Conservation (phyloP, 1,140 invertebrate species). For the Apis laboriosa region DNA sequence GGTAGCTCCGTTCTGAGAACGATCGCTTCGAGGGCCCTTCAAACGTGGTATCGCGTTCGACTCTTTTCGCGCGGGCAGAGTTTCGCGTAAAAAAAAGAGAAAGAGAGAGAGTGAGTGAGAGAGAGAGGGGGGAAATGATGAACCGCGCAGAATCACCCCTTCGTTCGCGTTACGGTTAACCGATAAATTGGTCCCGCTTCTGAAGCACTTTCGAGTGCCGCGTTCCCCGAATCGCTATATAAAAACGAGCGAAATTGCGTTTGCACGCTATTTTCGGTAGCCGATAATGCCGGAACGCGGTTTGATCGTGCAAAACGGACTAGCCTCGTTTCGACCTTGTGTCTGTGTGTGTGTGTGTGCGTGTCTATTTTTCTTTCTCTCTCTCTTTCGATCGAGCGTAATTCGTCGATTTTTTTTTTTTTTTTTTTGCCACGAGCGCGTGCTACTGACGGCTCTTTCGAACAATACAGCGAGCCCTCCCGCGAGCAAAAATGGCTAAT, state of each 20-base stretch:
- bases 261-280: constrained; percentile 45
- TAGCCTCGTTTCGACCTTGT: neutral
- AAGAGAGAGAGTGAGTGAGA: neutral
- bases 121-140: constrained; percentile 7
- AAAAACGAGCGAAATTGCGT: constrained; percentile 37
- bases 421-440: neutral
- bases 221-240: constrained; percentile 30
- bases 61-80: constrained; percentile 2
- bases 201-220: constrained; percentile 23
- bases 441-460: constrained; percentile 21
- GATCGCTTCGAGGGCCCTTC: constrained; percentile 25
- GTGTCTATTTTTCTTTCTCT: too few relatives aligned
- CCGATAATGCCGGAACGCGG: constrained; percentile 48
- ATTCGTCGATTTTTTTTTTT: constrained; percentile 10
- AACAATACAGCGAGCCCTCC: constrained; percentile 4
- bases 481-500: neutral
- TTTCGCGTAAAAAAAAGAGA: neutral
- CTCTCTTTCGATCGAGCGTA: neutral
- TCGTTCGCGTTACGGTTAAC: constrained; percentile 37
- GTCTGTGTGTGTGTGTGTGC: neutral
- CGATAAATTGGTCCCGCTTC: constrained; percentile 53
- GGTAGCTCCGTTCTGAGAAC: neutral
- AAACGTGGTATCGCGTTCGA: constrained; percentile 32
- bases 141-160: constrained; percentile 14
- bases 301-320: constrained; percentile 14